Base-by-base conservation (phyloP, 2,113 vertebrate species). In the Plecotus auritus region DNA sequence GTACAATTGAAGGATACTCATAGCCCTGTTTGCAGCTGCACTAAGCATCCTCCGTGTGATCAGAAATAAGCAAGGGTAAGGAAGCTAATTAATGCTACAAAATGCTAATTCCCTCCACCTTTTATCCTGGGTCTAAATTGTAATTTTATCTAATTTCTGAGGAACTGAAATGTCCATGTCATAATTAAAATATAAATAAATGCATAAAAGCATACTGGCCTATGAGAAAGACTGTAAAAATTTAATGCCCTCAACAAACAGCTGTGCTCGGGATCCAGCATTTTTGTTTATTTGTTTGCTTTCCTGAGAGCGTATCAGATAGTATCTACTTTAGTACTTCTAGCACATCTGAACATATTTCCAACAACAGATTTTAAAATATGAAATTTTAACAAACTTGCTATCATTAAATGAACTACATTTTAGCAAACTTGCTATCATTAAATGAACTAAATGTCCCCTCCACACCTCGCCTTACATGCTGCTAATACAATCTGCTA, bases 121-220 rank as follows among this genome's bases (percentile, higher is more conserved):
- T 98, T 95, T 95, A 95, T 74, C 81, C 64, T 80, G 83, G 42
- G 61, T 97, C 95, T 97, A 97, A 97, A 97, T 97, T 96, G 96
- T 96, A 97, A 98, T 96, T 98, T 98, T 96, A 98, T 95, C 95
- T 95, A 97, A 97, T 91, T 96, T 96, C 81, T 93, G 85, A 97
- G 90, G 54, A 97, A 91, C 56, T 96, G 93, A 95, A 86, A 86
- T 45, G 61, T 0, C 17, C 87, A 89, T 95, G 40, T 85, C 91
- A 93, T 96, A 97, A 94, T 92, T 85, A 97, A 91, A 93, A 97
- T 96, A 96, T 92, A 96, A 97, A 96, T 97, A 88, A 97, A 81
- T 61, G 28, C 23, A 88, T 95, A 94, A 95, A 76, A 96, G 28
- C 47, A 85, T 88, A 80, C 9, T 97, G 91, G 92, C 87, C 30